phyloP scores from a whole-genome alignment of 2,797 vertebrate genomes.

The Cuniculus paca region DNA sequence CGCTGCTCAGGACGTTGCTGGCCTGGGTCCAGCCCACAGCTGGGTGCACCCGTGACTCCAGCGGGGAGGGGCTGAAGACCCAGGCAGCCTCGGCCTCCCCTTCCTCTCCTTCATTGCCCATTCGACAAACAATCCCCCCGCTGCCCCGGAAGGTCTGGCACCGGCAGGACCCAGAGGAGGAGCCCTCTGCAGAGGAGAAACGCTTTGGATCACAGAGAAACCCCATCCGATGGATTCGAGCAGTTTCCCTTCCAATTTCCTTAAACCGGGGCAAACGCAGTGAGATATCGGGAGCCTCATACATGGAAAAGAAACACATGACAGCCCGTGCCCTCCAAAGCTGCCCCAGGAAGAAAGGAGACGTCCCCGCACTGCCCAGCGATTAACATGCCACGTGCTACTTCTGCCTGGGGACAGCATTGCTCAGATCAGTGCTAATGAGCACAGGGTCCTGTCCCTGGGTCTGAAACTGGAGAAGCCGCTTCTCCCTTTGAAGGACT shows the following conservation, averaged over 20 bases:
- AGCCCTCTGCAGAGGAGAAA: not conserved
- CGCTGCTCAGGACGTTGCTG: not conserved
- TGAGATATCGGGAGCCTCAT: not conserved
- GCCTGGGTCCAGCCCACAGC: not conserved
- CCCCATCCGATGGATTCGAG: not conserved
- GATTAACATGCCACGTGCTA: not conserved
- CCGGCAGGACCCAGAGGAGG: constrained; percentile 32
- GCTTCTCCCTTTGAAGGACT: not conserved
- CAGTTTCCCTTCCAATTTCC: constrained; percentile 19
- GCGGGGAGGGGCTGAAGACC: constrained; percentile 7
- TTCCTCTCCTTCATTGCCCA: not conserved
- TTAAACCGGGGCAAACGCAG: not conserved
- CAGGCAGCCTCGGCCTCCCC: not conserved
- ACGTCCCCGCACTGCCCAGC: not conserved
- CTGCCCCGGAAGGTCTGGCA: not conserved
- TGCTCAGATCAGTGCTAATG: constrained; percentile 2
- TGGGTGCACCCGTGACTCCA: not conserved
- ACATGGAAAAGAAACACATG: not conserved
- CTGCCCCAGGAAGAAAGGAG: not conserved
- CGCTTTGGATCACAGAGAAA: not conserved
- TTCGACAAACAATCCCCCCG: constrained; percentile 50
- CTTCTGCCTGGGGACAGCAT: not conserved
- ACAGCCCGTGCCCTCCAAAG: not conserved
- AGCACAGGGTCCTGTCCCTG: not conserved
- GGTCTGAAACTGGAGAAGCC: not conserved